Conservation (phyloP, 2,888 invertebrate genomes). For the Nomada ruficornis region DNA sequence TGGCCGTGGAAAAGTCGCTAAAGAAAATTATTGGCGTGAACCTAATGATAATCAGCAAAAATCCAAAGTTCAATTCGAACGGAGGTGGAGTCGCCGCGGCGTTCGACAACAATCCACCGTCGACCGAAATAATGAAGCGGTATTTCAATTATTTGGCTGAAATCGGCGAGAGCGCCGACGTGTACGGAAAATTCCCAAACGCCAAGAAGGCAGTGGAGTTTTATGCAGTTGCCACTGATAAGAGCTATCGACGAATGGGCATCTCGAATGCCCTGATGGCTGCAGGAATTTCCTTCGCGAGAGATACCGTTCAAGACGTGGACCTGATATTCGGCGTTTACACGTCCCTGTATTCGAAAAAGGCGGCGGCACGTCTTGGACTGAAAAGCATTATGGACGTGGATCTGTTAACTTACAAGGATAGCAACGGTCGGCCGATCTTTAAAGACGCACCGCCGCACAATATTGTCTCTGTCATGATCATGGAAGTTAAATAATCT, state of each 20-base stretch:
- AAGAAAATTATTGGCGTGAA: conserved; percentile 63
- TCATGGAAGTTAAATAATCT: not conserved
- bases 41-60: conserved; percentile 64
- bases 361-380: conserved; percentile 8
- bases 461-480: conserved; percentile 40
- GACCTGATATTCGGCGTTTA: conserved; percentile 46
- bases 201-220: conserved; percentile 64
- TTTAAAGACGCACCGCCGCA: conserved; percentile 50
- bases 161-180: conserved; percentile 57
- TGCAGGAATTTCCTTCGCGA: conserved; percentile 58
- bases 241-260: conserved; percentile 66
- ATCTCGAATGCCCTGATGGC: conserved; percentile 57
- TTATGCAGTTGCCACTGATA: conserved; percentile 69
- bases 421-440: conserved; percentile 5
- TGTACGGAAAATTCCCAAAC: conserved; percentile 57
- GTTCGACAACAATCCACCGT: conserved; percentile 40
- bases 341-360: conserved; percentile 37
- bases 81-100: conserved; percentile 35
- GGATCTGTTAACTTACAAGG: conserved; percentile 36
- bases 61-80: conserved; percentile 44
- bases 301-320: conserved; percentile 18
- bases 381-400: conserved; percentile 29
- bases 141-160: conserved; percentile 67
- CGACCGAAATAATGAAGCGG: conserved; percentile 51
- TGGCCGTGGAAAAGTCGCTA: conserved; percentile 51